phyloP scores from a whole-genome alignment of 2,113 vertebrate genomes.

The Scalopus aquaticus region DNA sequence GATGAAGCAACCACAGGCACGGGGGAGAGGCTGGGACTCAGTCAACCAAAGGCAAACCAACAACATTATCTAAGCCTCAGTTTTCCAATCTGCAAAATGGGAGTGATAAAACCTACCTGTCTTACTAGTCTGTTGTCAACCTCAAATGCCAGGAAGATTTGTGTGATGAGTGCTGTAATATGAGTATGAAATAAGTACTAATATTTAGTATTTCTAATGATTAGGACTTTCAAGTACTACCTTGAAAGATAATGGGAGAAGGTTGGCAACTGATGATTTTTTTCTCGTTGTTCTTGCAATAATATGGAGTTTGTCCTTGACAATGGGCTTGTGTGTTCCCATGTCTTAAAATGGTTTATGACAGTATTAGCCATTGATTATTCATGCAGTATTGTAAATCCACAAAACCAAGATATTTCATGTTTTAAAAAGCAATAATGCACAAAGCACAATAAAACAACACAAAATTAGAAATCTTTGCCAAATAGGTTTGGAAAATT shows the following conservation, averaged over 20 bases:
- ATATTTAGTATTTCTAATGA: not conserved
- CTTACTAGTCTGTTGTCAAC: not conserved
- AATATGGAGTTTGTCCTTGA: not conserved
- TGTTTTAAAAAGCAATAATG: not conserved
- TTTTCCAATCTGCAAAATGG: not conserved
- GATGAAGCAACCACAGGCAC: not conserved
- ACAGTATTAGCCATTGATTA: not conserved
- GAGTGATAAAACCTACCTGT: fast-evolving
- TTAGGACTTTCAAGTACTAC: fast-evolving
- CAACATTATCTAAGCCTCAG: not conserved
- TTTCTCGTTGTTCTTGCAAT: fast-evolving
- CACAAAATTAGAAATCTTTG: not conserved
- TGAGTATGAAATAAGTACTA: not conserved
- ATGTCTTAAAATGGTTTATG: not conserved
- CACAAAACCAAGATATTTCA: not conserved
- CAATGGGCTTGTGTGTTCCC: not conserved
- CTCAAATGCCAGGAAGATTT: not conserved
- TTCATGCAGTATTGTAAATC: too few species aligned
- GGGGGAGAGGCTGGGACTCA: too few species aligned
- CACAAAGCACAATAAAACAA: not conserved
- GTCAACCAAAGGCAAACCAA: fast-evolving
- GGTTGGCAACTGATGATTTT: fast-evolving
- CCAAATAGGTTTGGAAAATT: not conserved
- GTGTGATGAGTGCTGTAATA: not conserved
- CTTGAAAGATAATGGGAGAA: not conserved